Conservation (phyloP, 1,140 invertebrate genomes). For the Holotrichia oblita region DNA sequence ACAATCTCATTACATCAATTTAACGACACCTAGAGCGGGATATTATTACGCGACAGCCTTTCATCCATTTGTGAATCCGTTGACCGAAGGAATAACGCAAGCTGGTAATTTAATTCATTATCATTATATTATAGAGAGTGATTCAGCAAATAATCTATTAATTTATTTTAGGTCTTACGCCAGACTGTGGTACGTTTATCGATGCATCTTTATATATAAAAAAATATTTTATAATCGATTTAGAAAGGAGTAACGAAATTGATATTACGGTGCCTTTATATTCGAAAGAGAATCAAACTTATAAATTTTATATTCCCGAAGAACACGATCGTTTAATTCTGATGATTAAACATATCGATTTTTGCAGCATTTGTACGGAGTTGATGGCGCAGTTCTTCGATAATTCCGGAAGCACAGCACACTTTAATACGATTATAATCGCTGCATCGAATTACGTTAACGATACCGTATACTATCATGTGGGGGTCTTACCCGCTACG, state of each 20-base stretch:
- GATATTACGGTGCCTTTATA: conserved; percentile 39
- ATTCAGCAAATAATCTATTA: background rate
- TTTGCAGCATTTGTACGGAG: conserved; percentile 31
- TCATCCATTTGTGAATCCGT: conserved; percentile 76
- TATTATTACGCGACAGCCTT: conserved; percentile 84
- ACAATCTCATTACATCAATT: conserved; percentile 63
- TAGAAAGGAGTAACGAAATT: conserved; percentile 41
- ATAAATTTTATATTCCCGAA: conserved; percentile 62
- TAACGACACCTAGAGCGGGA: conserved; percentile 74
- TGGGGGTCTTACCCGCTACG: conserved; percentile 60
- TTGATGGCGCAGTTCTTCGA: conserved; percentile 28
- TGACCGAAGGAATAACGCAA: conserved; percentile 74
- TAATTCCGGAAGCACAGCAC: conserved; percentile 30
- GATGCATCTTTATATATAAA: conserved; percentile 49
- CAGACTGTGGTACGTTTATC: conserved; percentile 51
- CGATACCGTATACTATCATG: conserved; percentile 59
- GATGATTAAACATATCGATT: conserved; percentile 3
- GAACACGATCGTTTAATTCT: conserved; percentile 54
- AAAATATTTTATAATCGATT: conserved; percentile 40
- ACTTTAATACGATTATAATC: conserved; percentile 46
- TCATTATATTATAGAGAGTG: conserved; percentile 25
- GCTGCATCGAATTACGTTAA: conserved; percentile 46
- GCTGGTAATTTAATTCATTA: conserved; percentile 67
- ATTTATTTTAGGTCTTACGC: conserved; percentile 51
- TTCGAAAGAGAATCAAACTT: conserved; percentile 53